These are phyloP conservation scores for Pitta sordida DNA, from an alignment of 2,113 vertebrate species.

Conservation along the genomic window DNA sequence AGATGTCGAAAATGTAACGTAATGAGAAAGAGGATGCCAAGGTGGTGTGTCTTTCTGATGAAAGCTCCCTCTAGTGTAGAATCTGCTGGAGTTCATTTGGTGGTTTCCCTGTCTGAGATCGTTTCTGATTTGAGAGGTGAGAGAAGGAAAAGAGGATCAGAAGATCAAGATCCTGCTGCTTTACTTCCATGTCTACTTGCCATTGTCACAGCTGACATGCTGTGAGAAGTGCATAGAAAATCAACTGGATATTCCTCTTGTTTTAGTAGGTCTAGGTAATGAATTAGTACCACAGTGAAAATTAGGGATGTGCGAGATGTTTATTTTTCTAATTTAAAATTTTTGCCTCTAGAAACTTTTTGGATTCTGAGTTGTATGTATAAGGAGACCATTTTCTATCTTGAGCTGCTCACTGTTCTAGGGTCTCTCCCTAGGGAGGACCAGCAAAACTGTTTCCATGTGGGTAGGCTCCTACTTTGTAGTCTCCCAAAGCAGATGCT, in stretches of 20 bases:
- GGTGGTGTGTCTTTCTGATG: not conserved
- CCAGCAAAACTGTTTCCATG: not conserved
- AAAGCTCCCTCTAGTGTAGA: slow-evolving; percentile 41
- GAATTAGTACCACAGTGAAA: not conserved
- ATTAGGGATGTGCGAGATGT: not conserved
- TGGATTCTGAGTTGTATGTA: not conserved
- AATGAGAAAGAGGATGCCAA: not conserved
- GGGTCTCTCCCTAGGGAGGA: not conserved
- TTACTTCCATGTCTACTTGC: not conserved
- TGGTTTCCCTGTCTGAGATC: not conserved
- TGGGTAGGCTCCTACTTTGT: not conserved
- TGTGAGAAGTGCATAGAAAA: not conserved
- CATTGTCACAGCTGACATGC: not conserved
- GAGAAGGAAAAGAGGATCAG: not conserved
- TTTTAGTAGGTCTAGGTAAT: not conserved
- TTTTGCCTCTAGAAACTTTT: not conserved
- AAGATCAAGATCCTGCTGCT: not conserved
- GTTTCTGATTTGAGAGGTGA: not conserved
- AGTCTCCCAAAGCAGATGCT: not conserved
- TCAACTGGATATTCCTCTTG: not conserved
- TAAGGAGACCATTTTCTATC: not conserved
- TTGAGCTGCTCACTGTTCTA: not conserved
- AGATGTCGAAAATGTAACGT: not conserved
- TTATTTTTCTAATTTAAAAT: not conserved
- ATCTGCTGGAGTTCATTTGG: not conserved